Percentiles rank a stretch among this genome's conserved stretches.
These are phyloP conservation scores for Nymphalis polychloros DNA, from an alignment of 2,888 invertebrate species.

Conservation along the genomic window DNA sequence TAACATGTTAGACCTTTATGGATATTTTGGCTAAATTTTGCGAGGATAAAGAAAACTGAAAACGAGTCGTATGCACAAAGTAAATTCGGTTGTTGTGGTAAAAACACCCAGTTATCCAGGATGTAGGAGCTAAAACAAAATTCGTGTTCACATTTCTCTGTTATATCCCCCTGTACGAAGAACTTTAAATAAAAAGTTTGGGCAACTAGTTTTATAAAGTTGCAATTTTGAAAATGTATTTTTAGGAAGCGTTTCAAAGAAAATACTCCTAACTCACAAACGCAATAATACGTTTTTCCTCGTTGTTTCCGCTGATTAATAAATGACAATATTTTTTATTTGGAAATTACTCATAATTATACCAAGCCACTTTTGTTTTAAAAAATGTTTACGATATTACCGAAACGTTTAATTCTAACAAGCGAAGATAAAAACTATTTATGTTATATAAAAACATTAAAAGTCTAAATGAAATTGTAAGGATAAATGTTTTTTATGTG, in stretches of 20 bases:
- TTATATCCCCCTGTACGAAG: conserved; percentile 16
- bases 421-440: too few species aligned
- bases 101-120: conserved; percentile 32
- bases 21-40: conserved; percentile 12
- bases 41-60: conserved; percentile 16
- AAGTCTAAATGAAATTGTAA: too few species aligned
- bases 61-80: conserved; percentile 30
- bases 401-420: too few species aligned
- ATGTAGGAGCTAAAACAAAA: conserved; percentile 33
- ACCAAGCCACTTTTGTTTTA: too few species aligned
- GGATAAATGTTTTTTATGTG: too few species aligned
- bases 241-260: conserved; percentile 17
- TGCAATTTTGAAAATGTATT: conserved; percentile 28
- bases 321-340: too few species aligned
- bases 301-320: neutral
- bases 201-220: conserved; percentile 25
- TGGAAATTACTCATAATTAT: too few species aligned
- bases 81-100: conserved; percentile 33
- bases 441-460: too few species aligned
- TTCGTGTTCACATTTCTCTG: conserved; percentile 30
- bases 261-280: conserved; percentile 14
- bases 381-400: too few species aligned
- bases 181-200: conserved; percentile 29
- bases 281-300: conserved; percentile 1
- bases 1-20: neutral